These are phyloP conservation scores for Parazoanthus swiftii DNA, from an alignment of 92 coral and sea anemone genomes.

Conservation along the genomic window DNA sequence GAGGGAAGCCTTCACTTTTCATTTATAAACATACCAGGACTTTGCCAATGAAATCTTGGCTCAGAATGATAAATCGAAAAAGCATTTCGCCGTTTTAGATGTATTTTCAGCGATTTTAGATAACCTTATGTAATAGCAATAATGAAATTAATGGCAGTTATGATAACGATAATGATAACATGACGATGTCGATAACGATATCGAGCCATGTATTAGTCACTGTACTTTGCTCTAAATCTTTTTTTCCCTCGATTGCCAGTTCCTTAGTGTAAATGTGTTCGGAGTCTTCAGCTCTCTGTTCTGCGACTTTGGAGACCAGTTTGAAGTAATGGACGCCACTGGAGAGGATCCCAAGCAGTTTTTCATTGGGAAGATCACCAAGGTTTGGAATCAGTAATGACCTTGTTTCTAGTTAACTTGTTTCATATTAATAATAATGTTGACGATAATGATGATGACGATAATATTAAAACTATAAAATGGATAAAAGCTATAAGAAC, in stretches of 20 bases:
- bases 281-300: conserved; percentile 84
- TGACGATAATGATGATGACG: too few species aligned
- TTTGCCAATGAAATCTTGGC: not conserved
- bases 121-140: too few species aligned
- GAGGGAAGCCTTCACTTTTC: too few species aligned
- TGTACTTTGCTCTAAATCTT: not conserved
- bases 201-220: not conserved
- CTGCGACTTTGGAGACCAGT: conserved; percentile 92
- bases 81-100: too few species aligned
- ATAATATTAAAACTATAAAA: too few species aligned
- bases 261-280: conserved; percentile 69
- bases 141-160: too few species aligned
- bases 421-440: too few species aligned
- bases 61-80: not conserved
- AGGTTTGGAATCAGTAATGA: conserved; percentile 50
- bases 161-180: too few species aligned
- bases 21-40: too few species aligned
- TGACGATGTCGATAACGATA: too few species aligned
- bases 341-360: conserved; percentile 92
- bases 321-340: conserved; percentile 86
- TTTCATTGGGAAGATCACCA: conserved; percentile 80
- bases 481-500: too few species aligned
- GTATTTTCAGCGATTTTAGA: too few species aligned
- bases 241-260: conserved; percentile 48
- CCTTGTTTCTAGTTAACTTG: not conserved